Evolutionary conservation across 2,797 vertebrate genomes (phyloP), one percentile per base, ranked within the genome.

Genomic region (Cottoperca gobio): DNA sequence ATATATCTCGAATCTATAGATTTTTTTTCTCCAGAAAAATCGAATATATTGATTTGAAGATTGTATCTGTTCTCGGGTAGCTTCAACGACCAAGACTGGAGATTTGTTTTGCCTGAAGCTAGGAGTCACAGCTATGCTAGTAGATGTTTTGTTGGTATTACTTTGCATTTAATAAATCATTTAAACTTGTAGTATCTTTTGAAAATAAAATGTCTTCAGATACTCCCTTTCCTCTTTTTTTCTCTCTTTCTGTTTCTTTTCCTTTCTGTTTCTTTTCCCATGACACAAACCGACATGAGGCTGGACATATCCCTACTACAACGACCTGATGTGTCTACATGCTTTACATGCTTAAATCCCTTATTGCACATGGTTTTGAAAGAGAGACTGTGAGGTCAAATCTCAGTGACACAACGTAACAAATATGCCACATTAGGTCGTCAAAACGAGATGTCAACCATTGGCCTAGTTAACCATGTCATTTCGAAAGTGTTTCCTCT

Each of bases 291-390:
- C 0, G 26, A 81, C 66, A 35, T 14, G n/a, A 55, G 52, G 79
- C 82, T 72, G 55, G 60, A 61, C 53, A 68, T 71, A 54, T 78
- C 62, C 40, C 43, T 50, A 59, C 63, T 43, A 52, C 48, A 33
- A 50, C 87, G 82, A 83, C 83, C 75, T 68, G 24, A 82, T 76
- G 48, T 76, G 83, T 85, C 73, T 55, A 31, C 57, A 72, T 65
- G 45, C 64, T 76, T 80, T 72, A 13, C 39, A 31, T 28, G 21
- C 72, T 75, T 75, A 68, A 76, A 70, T 39, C 10, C 26, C 33
- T 65, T 55, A 53, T 64, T 86, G 76, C 40, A 60, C 58, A 53
- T 52, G 48, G 13, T 70, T 74, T 76, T 57, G 10, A 54, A 10
- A 59, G 49, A 70, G 55, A 79, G 61, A 57, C 48, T 73, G 11